A percentile compares a stretch with the other conserved stretches of the same genome.
Conservation (phyloP, 2,888 invertebrate species). For the Pedicia rivosa region DNA sequence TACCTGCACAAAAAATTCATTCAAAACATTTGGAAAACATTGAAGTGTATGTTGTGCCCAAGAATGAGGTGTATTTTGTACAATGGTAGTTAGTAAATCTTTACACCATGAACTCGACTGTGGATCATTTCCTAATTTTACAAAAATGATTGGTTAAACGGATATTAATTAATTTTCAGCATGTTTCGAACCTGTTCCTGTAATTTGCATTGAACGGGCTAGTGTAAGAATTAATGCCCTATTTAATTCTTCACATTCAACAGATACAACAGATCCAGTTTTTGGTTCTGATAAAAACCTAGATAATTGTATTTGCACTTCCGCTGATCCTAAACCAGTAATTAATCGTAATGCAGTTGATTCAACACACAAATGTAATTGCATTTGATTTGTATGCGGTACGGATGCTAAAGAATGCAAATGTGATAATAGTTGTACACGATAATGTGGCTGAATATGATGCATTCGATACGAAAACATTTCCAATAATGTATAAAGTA, state of each 20-base stretch:
- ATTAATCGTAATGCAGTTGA: slow-evolving; percentile 75
- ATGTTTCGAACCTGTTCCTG: too few species aligned
- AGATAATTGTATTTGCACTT: slow-evolving; percentile 86
- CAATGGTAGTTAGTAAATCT: slow-evolving; percentile 75
- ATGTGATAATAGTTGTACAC: slow-evolving; percentile 81
- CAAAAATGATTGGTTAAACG: too few species aligned
- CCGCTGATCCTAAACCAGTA: slow-evolving; percentile 81
- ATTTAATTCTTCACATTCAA: slow-evolving; percentile 91
- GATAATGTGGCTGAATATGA: slow-evolving; percentile 90
- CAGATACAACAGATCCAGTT: slow-evolving; percentile 59
- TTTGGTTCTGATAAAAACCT: slow-evolving; percentile 84
- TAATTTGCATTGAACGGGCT: slow-evolving; percentile 87
- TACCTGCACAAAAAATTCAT: slow-evolving; percentile 62
- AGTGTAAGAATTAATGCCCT: slow-evolving; percentile 82
- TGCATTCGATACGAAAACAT: slow-evolving; percentile 95
- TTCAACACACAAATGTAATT: slow-evolving; percentile 82
- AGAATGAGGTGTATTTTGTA: slow-evolving; percentile 87
- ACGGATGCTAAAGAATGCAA: slow-evolving; percentile 82
- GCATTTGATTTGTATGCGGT: slow-evolving; percentile 89
- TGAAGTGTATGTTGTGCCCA: slow-evolving; percentile 89
- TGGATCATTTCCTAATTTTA: slow-evolving; percentile 29
- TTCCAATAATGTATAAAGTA: slow-evolving; percentile 84
- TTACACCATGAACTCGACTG: slow-evolving; percentile 67
- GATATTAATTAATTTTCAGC: too few species aligned
- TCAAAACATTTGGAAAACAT: slow-evolving; percentile 78